phyloP scores from a whole-genome alignment of 2,113 vertebrate species.

The Anoplopoma fimbria region DNA sequence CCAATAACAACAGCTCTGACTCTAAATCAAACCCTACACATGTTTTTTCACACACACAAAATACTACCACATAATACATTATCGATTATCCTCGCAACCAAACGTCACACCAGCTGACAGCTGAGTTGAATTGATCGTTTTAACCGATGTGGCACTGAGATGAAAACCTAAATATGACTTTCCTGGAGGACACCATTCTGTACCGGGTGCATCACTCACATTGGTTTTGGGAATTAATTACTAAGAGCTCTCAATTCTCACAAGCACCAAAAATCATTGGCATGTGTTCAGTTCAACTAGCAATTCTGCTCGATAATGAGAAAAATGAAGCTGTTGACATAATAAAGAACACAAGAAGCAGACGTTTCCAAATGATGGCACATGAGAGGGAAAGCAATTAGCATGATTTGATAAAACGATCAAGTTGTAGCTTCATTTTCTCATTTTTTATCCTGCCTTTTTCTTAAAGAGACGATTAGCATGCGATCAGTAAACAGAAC shows the following conservation, averaged over 20 bases:
- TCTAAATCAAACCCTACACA: neutral
- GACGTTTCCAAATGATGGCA: constrained; percentile 11
- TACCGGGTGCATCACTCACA: neutral
- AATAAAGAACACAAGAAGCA: neutral
- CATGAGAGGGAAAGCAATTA: constrained; percentile 30
- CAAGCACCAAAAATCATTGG: no score
- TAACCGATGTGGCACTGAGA: neutral
- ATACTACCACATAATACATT: neutral
- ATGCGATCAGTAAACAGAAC: neutral
- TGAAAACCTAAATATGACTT: neutral
- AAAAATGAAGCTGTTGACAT: neutral
- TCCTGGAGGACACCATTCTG: neutral
- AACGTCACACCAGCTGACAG: neutral
- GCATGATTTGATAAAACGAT: constrained; percentile 42
- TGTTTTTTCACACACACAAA: neutral
- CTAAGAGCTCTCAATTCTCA: neutral
- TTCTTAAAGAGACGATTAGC: no score
- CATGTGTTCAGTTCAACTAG: neutral
- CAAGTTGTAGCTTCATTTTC: neutral
- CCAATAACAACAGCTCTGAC: neutral
- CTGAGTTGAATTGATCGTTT: neutral
- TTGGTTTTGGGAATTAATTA: neutral
- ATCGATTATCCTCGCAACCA: neutral
- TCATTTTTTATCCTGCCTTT: neutral
- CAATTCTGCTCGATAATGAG: neutral